phyloP scores from a whole-genome alignment of 2,113 vertebrate species.

The Mus spicilegus region DNA sequence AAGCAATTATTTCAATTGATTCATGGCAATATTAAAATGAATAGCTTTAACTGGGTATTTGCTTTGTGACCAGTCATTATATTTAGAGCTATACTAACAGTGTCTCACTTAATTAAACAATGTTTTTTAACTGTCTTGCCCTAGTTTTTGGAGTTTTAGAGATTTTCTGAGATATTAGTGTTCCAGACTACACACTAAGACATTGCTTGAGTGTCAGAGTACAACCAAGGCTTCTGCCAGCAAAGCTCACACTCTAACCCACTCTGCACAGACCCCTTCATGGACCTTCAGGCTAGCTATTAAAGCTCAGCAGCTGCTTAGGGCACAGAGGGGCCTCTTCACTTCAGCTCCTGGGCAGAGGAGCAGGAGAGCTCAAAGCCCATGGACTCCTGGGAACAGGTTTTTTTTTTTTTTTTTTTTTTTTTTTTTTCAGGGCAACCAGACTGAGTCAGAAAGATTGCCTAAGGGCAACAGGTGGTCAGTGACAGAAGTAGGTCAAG shows the following conservation, averaged over 20 bases:
- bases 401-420: too few species aligned
- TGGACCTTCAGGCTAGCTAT: not conserved
- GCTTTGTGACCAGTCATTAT: conserved; percentile 28
- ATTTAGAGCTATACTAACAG: conserved; percentile 21
- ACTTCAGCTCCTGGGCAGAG: not conserved
- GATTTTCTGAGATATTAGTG: conserved; percentile 21
- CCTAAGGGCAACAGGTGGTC: not conserved
- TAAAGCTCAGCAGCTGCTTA: not conserved
- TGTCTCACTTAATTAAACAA: conserved; percentile 3
- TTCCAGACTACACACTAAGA: not conserved
- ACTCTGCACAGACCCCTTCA: not conserved
- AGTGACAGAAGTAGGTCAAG: conserved; percentile 25
- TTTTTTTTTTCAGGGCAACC: not conserved
- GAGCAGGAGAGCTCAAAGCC: not conserved
- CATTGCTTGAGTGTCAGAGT: not conserved
- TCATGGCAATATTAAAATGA: not conserved
- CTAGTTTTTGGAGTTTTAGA: not conserved
- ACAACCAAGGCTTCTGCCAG: not conserved
- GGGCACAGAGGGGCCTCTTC: not conserved
- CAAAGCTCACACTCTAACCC: not conserved
- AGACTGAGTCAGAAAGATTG: not conserved
- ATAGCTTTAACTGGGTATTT: conserved; percentile 2
- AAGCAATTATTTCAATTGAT: conserved; percentile 19
- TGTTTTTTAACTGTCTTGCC: not conserved
- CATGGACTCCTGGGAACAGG: not conserved